Conservation (phyloP, 2,888 invertebrate species). For the Drosophila recens region DNA sequence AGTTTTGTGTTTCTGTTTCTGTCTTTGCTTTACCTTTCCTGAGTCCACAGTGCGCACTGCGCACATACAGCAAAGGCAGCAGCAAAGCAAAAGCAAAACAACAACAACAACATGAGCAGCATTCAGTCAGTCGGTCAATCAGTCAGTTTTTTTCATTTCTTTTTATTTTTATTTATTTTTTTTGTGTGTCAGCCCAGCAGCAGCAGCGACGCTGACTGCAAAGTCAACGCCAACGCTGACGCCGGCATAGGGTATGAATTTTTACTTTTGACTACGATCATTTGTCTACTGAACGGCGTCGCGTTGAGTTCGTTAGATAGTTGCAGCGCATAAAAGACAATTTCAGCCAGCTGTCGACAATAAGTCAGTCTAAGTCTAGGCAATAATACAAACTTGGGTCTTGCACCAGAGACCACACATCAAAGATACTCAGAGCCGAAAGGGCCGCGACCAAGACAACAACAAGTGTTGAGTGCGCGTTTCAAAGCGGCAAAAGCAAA, state of each 20-base stretch:
- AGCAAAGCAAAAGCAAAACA: conserved; percentile 25
- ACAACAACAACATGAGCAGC: conserved; percentile 29
- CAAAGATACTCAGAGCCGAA: conserved; percentile 30
- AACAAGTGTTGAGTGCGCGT: conserved; percentile 45
- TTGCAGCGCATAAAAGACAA: conserved; percentile 42
- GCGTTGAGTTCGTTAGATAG: conserved; percentile 81
- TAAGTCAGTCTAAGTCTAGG: conserved; percentile 13
- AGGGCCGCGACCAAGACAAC: conserved; percentile 43
- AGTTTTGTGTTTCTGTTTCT: conserved; percentile 50
- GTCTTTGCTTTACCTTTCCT: conserved; percentile 53
- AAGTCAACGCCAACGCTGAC: conserved; percentile 50
- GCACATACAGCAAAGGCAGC: conserved; percentile 28
- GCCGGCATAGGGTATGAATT: conserved; percentile 76
- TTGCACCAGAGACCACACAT: conserved; percentile 27
- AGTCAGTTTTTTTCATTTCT: conserved; percentile 41
- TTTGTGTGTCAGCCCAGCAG: conserved; percentile 53
- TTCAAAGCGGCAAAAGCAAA: conserved; percentile 29
- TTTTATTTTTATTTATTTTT: conserved; percentile 8
- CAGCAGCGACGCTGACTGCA: conserved; percentile 30
- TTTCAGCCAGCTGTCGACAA: conserved; percentile 4
- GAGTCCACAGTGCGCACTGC: conserved; percentile 51
- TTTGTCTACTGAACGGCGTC: conserved; percentile 82
- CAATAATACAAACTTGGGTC: conserved; percentile 32
- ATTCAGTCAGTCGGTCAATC: conserved; percentile 64
- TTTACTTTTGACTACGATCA: conserved; percentile 78